Percentiles rank a stretch among this genome's conserved stretches.
Evolutionary conservation across 2,888 invertebrate genomes (phyloP).

Genomic region (Apamea epomidion): DNA sequence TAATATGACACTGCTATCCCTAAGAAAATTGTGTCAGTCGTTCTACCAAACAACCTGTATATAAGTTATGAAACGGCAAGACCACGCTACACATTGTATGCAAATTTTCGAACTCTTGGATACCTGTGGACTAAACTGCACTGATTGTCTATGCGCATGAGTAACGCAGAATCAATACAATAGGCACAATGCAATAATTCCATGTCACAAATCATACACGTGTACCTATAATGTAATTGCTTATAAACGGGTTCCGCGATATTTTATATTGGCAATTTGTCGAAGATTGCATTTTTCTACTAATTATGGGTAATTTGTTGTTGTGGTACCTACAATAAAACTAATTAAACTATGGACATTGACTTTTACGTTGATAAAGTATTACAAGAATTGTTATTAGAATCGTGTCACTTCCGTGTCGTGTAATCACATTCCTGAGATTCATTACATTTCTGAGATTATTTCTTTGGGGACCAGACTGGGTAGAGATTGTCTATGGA

Average conservation of each 20-base stretch:
- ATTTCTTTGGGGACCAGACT: neutral
- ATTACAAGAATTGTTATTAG: neutral
- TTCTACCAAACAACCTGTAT: neutral
- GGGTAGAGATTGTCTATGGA: neutral
- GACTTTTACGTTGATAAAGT: conserved; percentile 25
- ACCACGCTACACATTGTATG: conserved; percentile 71
- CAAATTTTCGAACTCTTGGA: conserved; percentile 60
- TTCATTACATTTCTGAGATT: neutral
- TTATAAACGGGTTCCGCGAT: conserved; percentile 28
- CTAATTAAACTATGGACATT: conserved; percentile 21
- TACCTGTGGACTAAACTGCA: conserved; percentile 27
- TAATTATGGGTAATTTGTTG: conserved; percentile 40
- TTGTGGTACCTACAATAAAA: neutral
- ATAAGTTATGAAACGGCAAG: conserved; percentile 32
- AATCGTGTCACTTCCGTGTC: neutral
- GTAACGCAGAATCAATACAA: conserved; percentile 46
- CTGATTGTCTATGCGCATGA: conserved; percentile 42
- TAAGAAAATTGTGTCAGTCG: neutral
- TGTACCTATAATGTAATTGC: conserved; percentile 29
- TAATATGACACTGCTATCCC: neutral
- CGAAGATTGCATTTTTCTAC: conserved; percentile 41
- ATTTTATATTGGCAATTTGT: conserved; percentile 27
- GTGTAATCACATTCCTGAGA: neutral
- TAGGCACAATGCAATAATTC: conserved; percentile 34
- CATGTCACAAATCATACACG: conserved; percentile 31